Evolutionary conservation across 1,140 invertebrate genomes (phyloP).

Genomic region (Harlomillsia oculata): DNA sequence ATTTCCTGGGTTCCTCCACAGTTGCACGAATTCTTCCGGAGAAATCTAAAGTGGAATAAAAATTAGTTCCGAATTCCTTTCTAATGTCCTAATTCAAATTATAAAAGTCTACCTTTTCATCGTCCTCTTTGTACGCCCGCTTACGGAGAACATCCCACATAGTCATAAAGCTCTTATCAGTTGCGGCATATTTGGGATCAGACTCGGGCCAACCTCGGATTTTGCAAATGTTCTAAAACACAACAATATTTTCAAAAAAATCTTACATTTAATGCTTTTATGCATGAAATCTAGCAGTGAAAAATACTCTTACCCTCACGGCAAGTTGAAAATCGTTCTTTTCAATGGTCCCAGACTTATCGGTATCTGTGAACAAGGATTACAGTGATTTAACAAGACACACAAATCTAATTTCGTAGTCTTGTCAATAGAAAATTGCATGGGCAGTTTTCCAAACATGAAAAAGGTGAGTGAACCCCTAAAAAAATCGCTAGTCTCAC

Average conservation of each 20-base stretch:
- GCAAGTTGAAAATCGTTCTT: conserved; percentile 71
- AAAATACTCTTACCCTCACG: conserved; percentile 50
- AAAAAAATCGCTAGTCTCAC: too few relatives aligned
- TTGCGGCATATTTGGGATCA: conserved; percentile 59
- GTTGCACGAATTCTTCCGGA: conserved; percentile 26
- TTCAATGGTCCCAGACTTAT: conserved; percentile 73
- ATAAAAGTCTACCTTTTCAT: conserved; percentile 56
- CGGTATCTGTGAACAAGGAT: conserved; percentile 53
- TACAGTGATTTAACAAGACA: too few relatives aligned
- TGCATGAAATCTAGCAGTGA: neutral
- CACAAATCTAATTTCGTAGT: too few relatives aligned
- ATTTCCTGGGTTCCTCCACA: conserved; percentile 51
- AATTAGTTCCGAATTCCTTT: too few relatives aligned
- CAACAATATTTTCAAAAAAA: conserved; percentile 4
- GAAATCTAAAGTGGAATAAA: conserved; percentile 13
- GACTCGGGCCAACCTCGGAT: conserved; percentile 62
- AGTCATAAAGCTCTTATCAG: conserved; percentile 62
- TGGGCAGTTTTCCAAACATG: too few relatives aligned
- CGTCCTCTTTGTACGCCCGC: conserved; percentile 67
- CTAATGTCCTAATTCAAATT: neutral
- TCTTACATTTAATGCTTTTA: neutral
- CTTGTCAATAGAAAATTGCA: too few relatives aligned
- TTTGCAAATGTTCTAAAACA: conserved; percentile 62
- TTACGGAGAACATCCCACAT: conserved; percentile 73
- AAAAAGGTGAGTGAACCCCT: too few relatives aligned